A percentile compares a stretch with the other conserved stretches of the same genome.
Evolutionary conservation across 2,797 vertebrate genomes (phyloP).

Genomic region (Enteromius argenteus): DNA sequence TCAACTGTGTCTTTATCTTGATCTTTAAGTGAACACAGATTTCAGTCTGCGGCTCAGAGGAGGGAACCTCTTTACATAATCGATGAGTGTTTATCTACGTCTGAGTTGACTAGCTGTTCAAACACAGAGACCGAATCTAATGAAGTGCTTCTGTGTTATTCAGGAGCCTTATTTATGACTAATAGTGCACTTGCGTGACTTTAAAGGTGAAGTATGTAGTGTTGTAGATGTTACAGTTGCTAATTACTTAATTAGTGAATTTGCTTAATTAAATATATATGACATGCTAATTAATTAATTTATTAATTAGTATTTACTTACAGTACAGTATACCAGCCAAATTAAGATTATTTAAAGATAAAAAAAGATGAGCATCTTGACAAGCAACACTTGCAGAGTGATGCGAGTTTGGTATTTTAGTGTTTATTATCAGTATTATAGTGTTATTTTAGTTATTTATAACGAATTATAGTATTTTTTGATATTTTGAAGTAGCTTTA

Average conservation of each 20-base stretch:
- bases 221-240: background rate
- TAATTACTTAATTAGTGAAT: background rate
- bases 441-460: background rate
- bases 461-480: background rate
- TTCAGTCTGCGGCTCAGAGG: background rate
- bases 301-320: background rate
- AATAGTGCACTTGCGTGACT: background rate
- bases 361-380: background rate
- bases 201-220: background rate
- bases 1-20: constrained; percentile 20
- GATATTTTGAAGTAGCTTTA: background rate
- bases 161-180: background rate
- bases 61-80: constrained; percentile 37
- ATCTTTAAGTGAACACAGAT: constrained; percentile 11
- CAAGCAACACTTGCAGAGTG: background rate
- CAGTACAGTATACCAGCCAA: background rate
- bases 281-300: background rate
- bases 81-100: background rate
- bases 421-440: background rate
- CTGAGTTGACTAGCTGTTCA: constrained; percentile 24
- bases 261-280: background rate
- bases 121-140: background rate
- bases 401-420: background rate
- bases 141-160: background rate
- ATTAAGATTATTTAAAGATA: background rate